Percentiles rank a stretch among this genome's conserved stretches.
phyloP scores from a whole-genome alignment of 2,113 vertebrate species.

The Phycodurus eques region DNA sequence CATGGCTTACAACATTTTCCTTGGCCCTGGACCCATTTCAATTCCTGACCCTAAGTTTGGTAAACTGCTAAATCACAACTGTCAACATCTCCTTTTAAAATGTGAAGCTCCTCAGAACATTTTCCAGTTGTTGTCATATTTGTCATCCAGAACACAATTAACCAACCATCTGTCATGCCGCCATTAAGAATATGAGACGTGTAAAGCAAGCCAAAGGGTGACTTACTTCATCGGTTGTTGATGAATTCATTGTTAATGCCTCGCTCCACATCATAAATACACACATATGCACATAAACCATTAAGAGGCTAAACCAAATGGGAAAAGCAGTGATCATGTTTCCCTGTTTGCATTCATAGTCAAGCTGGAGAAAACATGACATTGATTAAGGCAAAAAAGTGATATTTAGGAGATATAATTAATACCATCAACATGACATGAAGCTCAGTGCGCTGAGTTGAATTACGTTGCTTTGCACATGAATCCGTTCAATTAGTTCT shows the following conservation, averaged over 20 bases:
- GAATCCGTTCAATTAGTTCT: constrained; percentile 18
- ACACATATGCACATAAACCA: not conserved
- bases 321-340: constrained; percentile 1
- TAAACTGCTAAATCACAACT: not conserved
- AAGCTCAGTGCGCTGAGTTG: not conserved
- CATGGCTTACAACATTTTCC: not conserved
- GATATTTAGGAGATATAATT: constrained; percentile 9
- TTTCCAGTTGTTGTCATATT: constrained; percentile 10
- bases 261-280: constrained; percentile 3
- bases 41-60: not conserved
- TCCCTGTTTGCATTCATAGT: not conserved
- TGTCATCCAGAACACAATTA: constrained; percentile 2
- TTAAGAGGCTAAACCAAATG: not conserved
- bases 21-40: not conserved
- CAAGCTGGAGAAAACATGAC: not conserved
- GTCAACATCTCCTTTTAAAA: not conserved
- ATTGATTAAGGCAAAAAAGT: not conserved
- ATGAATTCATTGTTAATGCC: constrained; percentile 1
- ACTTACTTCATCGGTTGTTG: constrained; percentile 2
- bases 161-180: not conserved
- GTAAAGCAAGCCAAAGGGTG: not conserved
- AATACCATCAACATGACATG: not conserved
- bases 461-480: not conserved
- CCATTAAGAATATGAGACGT: not conserved
- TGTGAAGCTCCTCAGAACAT: constrained; percentile 2